These are phyloP conservation scores for Pangasius djambal DNA, from an alignment of 2,797 vertebrate genomes.

Conservation along the genomic window DNA sequence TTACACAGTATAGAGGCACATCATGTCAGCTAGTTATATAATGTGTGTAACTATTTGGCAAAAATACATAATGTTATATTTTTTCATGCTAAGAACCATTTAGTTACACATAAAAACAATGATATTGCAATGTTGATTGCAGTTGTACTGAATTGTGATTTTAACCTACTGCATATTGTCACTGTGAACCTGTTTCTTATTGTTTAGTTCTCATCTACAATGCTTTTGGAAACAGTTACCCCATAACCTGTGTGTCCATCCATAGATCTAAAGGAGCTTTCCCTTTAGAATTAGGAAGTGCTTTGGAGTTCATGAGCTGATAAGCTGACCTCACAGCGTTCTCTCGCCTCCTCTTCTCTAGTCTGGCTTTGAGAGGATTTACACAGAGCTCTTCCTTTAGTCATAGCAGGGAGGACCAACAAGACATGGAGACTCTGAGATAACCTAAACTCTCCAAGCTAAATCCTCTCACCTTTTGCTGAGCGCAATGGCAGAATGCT, in stretches of 20 bases:
- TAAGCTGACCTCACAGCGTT: conserved; percentile 69
- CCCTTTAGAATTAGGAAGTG: conserved; percentile 69
- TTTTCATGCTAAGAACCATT: neutral
- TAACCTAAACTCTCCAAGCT: conserved; percentile 62
- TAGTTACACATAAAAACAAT: neutral
- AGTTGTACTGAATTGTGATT: neutral
- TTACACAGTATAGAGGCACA: neutral
- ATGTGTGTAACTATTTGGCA: neutral
- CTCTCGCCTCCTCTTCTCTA: conserved; percentile 52
- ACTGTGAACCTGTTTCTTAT: neutral
- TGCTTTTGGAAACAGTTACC: neutral
- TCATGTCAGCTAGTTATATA: neutral
- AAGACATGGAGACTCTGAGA: conserved; percentile 50
- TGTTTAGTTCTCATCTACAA: neutral
- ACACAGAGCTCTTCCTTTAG: conserved; percentile 69
- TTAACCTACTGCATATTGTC: neutral
- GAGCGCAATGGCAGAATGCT: conserved; percentile 41
- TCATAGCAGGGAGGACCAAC: conserved; percentile 64
- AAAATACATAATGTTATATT: neutral
- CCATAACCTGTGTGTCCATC: conserved; percentile 12
- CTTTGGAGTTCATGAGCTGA: conserved; percentile 72
- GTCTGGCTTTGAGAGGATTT: conserved; percentile 62
- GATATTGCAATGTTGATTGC: neutral
- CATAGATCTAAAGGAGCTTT: conserved; percentile 62
- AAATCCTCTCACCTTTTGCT: conserved; percentile 10